Base-by-base conservation (phyloP, 2,797 vertebrate genomes). In the Parauchenoglanis ngamensis region DNA sequence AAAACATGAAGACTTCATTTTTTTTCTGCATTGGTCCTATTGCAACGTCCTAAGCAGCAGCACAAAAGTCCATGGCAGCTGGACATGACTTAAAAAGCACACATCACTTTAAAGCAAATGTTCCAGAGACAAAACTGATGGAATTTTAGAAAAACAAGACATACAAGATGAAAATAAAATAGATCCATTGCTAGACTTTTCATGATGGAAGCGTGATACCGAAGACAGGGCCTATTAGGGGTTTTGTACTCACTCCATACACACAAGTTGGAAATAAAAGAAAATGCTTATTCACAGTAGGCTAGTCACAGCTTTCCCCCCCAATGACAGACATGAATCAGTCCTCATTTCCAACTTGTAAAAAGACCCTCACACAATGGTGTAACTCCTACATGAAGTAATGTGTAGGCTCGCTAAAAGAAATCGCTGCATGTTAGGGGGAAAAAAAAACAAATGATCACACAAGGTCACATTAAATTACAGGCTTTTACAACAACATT, bases 21-120 rank as follows among this genome's bases (percentile, higher is more conserved):
- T 63, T 88, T 77, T 91, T 85, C 82, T 92, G 85, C 88, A 80
- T 89, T 93, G 90, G 90, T 93, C 91, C 89, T 91, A 90, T 89
- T 91, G 91, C 89, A 88, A 88, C 90, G 90, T 73, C 85, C 70
- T 77, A 84, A 88, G 82, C 59, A 87, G 85, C 67, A 85, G 87
- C 79, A 82, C 61, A 85, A 84, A 90, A 82, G 85, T 89, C 85
- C 81, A 84, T 87, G 79, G 78, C 88, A 56, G 68, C 57, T 88
- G 87, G 54, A 86, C 83, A 46, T 59, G 88, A 87, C 72, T 86
- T 72, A 89, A 84, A 89, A 87, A 83, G 46, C 72, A 31, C 65
- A 87, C 40, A n/a, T 25, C 81, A 57, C 75, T 40, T 75, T 46
- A 40, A 79, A 79, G 78, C 78, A 61, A 80, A 80, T 28, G 5